Conservation (phyloP, 2,797 vertebrate species). For the Cichlasoma orientale region DNA sequence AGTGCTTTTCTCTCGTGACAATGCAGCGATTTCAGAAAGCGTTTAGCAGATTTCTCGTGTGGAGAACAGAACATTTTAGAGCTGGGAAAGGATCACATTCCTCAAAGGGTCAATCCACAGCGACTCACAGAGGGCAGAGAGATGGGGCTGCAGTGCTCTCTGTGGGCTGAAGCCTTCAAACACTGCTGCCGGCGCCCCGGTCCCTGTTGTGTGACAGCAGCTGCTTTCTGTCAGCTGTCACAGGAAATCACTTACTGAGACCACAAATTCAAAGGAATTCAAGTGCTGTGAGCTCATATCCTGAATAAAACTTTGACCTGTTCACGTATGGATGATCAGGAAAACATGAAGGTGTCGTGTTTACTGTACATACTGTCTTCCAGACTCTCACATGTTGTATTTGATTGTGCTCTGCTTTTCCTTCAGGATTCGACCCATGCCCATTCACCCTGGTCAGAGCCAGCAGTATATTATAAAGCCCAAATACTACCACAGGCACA, state of each 20-base stretch:
- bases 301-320: neutral
- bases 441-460: constrained; percentile 85
- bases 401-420: constrained; percentile 3
- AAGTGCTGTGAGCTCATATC: neutral
- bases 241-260: neutral
- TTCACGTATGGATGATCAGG: neutral
- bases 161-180: neutral
- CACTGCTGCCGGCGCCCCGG: neutral
- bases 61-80: neutral
- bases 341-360: neutral
- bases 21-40: neutral
- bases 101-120: neutral
- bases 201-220: neutral
- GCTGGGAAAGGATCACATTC: neutral
- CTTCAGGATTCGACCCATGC: constrained; percentile 86
- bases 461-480: constrained; percentile 93
- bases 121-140: constrained; percentile 6
- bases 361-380: neutral
- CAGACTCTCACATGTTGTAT: neutral
- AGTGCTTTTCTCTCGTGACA: neutral
- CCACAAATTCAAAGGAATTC: neutral
- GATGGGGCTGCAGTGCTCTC: neutral
- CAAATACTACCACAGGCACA: constrained; percentile 88
- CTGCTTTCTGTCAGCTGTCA: constrained; percentile 9
- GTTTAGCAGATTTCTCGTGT: neutral